These are phyloP conservation scores for Heptranchias perlo DNA, from an alignment of 2,113 vertebrate genomes.

Conservation along the genomic window DNA sequence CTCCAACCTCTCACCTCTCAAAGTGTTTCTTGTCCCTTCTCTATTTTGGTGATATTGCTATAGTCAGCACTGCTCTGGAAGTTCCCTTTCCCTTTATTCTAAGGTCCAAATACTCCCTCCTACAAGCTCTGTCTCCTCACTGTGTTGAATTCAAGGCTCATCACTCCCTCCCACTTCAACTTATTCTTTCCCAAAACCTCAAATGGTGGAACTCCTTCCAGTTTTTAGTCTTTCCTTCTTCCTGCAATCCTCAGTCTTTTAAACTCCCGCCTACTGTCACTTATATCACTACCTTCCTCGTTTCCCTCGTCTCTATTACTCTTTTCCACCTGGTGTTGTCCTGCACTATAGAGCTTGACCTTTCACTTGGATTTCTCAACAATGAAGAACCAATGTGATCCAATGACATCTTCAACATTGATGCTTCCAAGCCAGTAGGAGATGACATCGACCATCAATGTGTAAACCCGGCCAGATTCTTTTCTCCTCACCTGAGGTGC, in stretches of 20 bases:
- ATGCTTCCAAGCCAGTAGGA: not conserved
- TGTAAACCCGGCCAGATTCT: not conserved
- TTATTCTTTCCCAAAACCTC: not conserved
- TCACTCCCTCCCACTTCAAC: not conserved
- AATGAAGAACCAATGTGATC: not conserved
- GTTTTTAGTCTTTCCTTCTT: no score
- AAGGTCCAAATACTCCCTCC: not conserved
- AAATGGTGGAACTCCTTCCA: not conserved
- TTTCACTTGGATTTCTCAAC: not conserved
- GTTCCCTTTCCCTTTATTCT: not conserved
- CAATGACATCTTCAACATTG: not conserved
- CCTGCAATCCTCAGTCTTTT: not conserved
- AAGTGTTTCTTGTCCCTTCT: not conserved
- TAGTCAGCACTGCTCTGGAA: not conserved
- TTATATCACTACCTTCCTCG: not conserved
- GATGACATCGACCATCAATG: not conserved
- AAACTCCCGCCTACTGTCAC: not conserved
- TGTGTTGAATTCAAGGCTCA: not conserved
- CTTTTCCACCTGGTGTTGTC: not conserved
- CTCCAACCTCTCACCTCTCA: not conserved
- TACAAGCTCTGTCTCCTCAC: no score
- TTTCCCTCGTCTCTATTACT: not conserved
- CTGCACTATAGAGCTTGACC: not conserved
- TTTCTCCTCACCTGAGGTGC: no score
- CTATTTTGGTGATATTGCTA: no score